Percentiles rank a stretch among this genome's conserved stretches.
Evolutionary conservation across 2,797 vertebrate species (phyloP).

Genomic region (Knipowitschia caucasica): DNA sequence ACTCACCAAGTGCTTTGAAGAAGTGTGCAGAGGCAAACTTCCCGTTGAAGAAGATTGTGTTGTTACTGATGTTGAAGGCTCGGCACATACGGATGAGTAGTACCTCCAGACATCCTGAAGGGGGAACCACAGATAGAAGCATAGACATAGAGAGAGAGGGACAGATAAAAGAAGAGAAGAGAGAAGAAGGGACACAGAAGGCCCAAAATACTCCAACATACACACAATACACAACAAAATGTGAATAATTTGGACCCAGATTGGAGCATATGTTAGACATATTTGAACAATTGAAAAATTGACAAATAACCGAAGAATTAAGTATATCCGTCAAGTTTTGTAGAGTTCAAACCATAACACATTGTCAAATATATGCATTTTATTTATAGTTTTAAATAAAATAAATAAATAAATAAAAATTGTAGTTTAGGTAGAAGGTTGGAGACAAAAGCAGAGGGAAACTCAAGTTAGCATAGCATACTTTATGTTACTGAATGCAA

Average conservation of each 20-base stretch:
- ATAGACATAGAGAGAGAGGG: slow-evolving; percentile 43
- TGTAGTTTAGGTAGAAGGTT: slow-evolving; percentile 63
- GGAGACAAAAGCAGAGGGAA: slow-evolving; percentile 61
- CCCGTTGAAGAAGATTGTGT: slow-evolving; percentile 86
- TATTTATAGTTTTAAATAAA: slow-evolving; percentile 24
- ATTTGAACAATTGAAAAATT: slow-evolving; percentile 45
- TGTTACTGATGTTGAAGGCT: slow-evolving; percentile 85
- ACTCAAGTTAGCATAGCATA: slow-evolving; percentile 47
- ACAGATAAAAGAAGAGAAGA: slow-evolving; percentile 18
- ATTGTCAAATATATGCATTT: slow-evolving; percentile 39
- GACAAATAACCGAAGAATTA: slow-evolving; percentile 16
- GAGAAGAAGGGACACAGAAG: slow-evolving; percentile 19
- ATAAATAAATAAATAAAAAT: slow-evolving; percentile 21
- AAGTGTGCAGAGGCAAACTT: slow-evolving; percentile 84
- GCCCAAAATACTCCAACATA: slow-evolving; percentile 64
- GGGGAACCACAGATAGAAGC: slow-evolving; percentile 41
- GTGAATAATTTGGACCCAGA: slow-evolving; percentile 55
- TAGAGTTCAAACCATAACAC: slow-evolving; percentile 41
- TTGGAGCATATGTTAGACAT: slow-evolving; percentile 45
- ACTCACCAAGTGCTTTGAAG: slow-evolving; percentile 90
- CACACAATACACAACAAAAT: slow-evolving; percentile 57
- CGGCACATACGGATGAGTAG: slow-evolving; percentile 89
- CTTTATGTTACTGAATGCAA: neutral
- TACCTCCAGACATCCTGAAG: slow-evolving; percentile 87
- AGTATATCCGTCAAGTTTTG: slow-evolving; percentile 28